Conservation (phyloP, 2,888 invertebrate genomes). For the Monochamus alternatus region DNA sequence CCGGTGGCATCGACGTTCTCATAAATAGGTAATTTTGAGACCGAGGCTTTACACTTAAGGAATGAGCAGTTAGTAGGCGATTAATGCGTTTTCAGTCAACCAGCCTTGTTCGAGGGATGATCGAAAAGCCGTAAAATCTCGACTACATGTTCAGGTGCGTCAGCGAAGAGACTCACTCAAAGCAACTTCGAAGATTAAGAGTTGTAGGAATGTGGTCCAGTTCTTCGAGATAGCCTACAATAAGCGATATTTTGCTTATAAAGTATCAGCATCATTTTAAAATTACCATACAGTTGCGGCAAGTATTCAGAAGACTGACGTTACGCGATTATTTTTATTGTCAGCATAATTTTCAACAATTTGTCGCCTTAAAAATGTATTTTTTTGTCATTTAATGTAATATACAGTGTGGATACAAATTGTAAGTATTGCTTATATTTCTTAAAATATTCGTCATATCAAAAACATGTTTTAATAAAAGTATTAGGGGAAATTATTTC, state of each 20-base stretch:
- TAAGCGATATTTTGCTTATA: not conserved
- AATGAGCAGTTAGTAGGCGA: conserved; percentile 25
- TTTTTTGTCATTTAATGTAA: too few relatives aligned
- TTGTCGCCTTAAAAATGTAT: too few relatives aligned
- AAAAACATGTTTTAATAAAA: too few relatives aligned
- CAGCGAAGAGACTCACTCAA: conserved; percentile 7
- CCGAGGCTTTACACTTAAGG: conserved; percentile 32
- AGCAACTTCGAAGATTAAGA: conserved; percentile 10
- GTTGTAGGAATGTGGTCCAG: not conserved
- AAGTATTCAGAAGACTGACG: too few relatives aligned
- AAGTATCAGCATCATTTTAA: not conserved
- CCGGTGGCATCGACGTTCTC: not conserved
- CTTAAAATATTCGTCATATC: too few relatives aligned
- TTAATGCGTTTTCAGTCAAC: conserved; percentile 26
- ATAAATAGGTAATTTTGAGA: conserved; percentile 30
- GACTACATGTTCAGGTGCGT: conserved; percentile 27
- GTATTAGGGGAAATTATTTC: too few relatives aligned
- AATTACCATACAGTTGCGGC: not conserved
- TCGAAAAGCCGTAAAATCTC: conserved; percentile 28
- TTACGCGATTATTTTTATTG: too few relatives aligned
- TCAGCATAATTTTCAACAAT: too few relatives aligned
- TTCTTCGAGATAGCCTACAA: too few relatives aligned
- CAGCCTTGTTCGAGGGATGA: conserved; percentile 27
- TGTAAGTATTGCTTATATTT: too few relatives aligned
- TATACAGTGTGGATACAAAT: too few relatives aligned